phyloP scores from a whole-genome alignment of 2,888 invertebrate genomes.

The Athripsodes cinereus region DNA sequence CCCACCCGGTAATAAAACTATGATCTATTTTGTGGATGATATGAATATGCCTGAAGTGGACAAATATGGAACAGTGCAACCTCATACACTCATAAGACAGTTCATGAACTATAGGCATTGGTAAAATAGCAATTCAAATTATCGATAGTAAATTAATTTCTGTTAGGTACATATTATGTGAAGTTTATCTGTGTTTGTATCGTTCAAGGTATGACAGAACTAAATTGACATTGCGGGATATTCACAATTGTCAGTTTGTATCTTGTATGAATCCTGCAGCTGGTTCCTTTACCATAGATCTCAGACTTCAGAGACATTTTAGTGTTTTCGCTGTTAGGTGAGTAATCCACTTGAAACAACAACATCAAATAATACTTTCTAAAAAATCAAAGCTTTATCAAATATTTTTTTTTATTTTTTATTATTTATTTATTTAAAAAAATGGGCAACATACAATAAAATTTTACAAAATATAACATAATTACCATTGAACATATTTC shows the following conservation, averaged over 20 bases:
- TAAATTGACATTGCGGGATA: constrained; percentile 82
- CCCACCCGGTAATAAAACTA: constrained; percentile 85
- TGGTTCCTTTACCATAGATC: constrained; percentile 90
- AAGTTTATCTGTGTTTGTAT: background rate
- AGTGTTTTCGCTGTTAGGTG: constrained; percentile 80
- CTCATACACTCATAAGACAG: constrained; percentile 88
- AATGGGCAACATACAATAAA: too few relatives aligned
- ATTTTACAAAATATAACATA: too few relatives aligned
- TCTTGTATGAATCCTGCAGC: constrained; percentile 97
- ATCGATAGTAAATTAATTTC: too few relatives aligned
- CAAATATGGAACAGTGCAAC: constrained; percentile 89
- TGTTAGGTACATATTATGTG: too few relatives aligned
- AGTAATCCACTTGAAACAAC: background rate
- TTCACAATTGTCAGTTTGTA: constrained; percentile 89
- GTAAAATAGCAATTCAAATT: constrained; percentile 38
- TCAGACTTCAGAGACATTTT: constrained; percentile 82
- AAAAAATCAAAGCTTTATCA: too few relatives aligned
- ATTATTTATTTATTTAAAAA: background rate
- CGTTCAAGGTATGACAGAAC: constrained; percentile 69
- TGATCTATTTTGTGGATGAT: constrained; percentile 93
- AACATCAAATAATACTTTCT: too few relatives aligned
- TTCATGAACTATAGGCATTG: constrained; percentile 93
- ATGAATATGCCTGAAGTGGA: constrained; percentile 98
- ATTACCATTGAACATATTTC: too few relatives aligned
- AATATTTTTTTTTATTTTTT: too few relatives aligned